Evolutionary conservation across 2,888 invertebrate species (phyloP).

Genomic region (Napeogenes sylphis): DNA sequence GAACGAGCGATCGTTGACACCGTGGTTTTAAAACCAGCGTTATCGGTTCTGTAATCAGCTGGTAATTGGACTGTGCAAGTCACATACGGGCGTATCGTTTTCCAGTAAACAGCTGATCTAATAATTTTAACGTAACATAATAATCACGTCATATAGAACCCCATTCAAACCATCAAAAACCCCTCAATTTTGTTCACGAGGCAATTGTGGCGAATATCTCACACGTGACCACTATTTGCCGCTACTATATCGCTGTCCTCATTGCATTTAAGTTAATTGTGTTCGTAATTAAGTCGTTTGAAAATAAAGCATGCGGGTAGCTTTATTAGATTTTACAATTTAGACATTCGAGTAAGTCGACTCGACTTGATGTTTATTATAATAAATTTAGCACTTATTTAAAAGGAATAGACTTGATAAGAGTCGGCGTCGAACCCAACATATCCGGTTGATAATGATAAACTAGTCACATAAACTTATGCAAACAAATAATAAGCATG

Average conservation of each 20-base stretch:
- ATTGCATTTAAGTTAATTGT: slow-evolving; percentile 65
- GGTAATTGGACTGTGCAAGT: slow-evolving; percentile 20
- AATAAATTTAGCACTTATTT: slow-evolving; percentile 22
- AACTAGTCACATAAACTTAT: slow-evolving; percentile 46
- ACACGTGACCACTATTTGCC: slow-evolving; percentile 74
- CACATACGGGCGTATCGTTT: slow-evolving; percentile 30
- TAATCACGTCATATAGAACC: slow-evolving; percentile 67
- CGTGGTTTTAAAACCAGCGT: slow-evolving; percentile 12
- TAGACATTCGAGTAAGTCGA: slow-evolving; percentile 25
- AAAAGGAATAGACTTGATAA: slow-evolving; percentile 42
- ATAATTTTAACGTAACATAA: slow-evolving; percentile 35
- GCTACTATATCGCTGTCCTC: slow-evolving; percentile 60
- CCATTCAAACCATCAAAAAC: slow-evolving; percentile 52
- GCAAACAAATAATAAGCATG: slow-evolving; percentile 45
- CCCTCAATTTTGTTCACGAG: slow-evolving; percentile 50
- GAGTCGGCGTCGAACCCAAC: slow-evolving; percentile 56
- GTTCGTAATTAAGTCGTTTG: slow-evolving; percentile 65
- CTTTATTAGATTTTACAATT: slow-evolving; percentile 37
- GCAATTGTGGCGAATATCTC: slow-evolving; percentile 67
- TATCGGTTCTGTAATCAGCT: slow-evolving; percentile 19
- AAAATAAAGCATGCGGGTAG: slow-evolving; percentile 61
- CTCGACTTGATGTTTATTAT: slow-evolving; percentile 17
- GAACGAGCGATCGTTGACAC: slow-evolving; percentile 14
- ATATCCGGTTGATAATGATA: slow-evolving; percentile 62
- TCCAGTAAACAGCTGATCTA: slow-evolving; percentile 17